A percentile compares a stretch with the other conserved stretches of the same genome.
phyloP scores from a whole-genome alignment of 2,797 vertebrate species.

The Brotula barbata region DNA sequence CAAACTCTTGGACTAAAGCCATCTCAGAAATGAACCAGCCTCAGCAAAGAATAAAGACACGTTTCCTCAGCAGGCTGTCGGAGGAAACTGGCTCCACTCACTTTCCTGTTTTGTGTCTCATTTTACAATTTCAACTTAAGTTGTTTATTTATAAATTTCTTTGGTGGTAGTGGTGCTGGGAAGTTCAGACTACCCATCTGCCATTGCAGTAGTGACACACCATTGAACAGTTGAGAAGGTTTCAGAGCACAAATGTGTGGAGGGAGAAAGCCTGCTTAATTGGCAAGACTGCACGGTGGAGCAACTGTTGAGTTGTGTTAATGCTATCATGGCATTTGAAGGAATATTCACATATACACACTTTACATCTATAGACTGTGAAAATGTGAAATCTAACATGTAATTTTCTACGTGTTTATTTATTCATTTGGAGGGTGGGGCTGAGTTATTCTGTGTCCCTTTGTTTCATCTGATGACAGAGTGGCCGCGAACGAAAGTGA shows the following conservation, averaged over 20 bases:
- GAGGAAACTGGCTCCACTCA: slow-evolving; percentile 52
- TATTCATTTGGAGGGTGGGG: no score
- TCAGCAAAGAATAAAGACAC: slow-evolving; percentile 63
- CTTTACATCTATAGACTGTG: slow-evolving; percentile 32
- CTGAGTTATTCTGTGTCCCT: slow-evolving; percentile 14
- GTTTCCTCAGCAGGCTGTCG: slow-evolving; percentile 68
- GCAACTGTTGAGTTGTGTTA: slow-evolving; percentile 53
- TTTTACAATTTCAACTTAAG: slow-evolving; percentile 49
- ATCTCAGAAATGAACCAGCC: slow-evolving; percentile 53
- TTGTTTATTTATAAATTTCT: slow-evolving; percentile 61
- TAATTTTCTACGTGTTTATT: no score
- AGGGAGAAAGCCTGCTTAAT: slow-evolving; percentile 70
- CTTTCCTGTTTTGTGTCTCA: slow-evolving; percentile 25
- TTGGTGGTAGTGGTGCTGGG: no score
- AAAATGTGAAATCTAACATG: no score
- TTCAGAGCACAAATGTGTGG: slow-evolving; percentile 55
- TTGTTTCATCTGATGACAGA: slow-evolving; percentile 6
- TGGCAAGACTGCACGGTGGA: slow-evolving; percentile 66
- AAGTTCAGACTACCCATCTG: slow-evolving; percentile 73
- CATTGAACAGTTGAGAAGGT: slow-evolving; percentile 64
- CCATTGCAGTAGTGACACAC: slow-evolving; percentile 68
- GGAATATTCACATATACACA: slow-evolving; percentile 58
- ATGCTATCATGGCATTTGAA: slow-evolving; percentile 57
- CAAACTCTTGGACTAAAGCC: slow-evolving; percentile 68
- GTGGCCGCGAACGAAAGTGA: slow-evolving; percentile 26